These are phyloP conservation scores for Conus ventricosus DNA, from an alignment of 1,140 invertebrate species.

Conservation along the genomic window DNA sequence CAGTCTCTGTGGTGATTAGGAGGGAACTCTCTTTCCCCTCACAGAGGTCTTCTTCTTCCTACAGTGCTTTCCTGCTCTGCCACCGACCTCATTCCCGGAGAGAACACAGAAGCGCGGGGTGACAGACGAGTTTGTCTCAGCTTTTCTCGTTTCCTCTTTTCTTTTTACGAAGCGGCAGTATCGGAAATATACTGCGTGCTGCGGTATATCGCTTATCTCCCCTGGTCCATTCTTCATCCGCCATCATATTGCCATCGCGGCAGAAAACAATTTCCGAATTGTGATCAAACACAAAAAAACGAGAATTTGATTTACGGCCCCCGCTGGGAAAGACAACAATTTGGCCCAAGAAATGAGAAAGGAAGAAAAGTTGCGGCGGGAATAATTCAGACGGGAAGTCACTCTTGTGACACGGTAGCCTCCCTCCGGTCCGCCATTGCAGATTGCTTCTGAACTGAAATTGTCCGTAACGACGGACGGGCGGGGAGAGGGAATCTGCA, in stretches of 20 bases:
- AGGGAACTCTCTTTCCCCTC: too few species aligned
- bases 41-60: too few species aligned
- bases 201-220: background rate
- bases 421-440: slow-evolving; percentile 1
- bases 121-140: background rate
- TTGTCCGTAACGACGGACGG: background rate
- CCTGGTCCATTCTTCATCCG: background rate
- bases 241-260: slow-evolving; percentile 2
- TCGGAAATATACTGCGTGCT: background rate
- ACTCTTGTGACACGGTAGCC: slow-evolving; percentile 2
- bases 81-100: background rate
- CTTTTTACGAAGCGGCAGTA: background rate
- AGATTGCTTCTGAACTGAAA: slow-evolving; percentile 2
- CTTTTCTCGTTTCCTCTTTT: background rate
- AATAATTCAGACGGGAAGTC: slow-evolving; percentile 3
- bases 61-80: too few species aligned
- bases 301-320: background rate
- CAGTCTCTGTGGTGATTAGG: too few species aligned
- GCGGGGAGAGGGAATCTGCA: background rate
- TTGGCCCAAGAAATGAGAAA: background rate
- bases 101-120: background rate
- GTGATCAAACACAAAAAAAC: slow-evolving; percentile 10
- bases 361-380: background rate
- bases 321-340: background rate
- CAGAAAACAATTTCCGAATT: background rate